Percentiles rank a stretch among this genome's conserved stretches.
Conservation (phyloP, 2,113 vertebrate genomes). For the Martes martes region DNA sequence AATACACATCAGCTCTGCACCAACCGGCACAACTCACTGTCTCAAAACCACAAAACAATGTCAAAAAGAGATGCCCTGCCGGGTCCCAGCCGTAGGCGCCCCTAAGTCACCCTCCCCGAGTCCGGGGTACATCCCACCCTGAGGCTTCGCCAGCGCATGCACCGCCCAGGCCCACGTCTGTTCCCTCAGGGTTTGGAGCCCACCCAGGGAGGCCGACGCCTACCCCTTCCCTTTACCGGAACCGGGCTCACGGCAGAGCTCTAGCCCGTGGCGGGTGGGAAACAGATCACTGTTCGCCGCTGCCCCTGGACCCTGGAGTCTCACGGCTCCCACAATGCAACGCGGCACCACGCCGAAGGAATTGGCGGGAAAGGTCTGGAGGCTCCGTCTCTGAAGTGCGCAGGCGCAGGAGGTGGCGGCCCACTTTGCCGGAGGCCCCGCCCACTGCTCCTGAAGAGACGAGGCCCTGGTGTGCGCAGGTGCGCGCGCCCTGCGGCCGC, state of each 20-base stretch:
- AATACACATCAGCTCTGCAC: neutral
- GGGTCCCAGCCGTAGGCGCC: rapidly evolving
- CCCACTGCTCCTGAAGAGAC: rapidly evolving
- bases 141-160: neutral
- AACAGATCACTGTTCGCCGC: rapidly evolving
- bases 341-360: rapidly evolving
- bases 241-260: rapidly evolving
- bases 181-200: too few relatives aligned
- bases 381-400: too few relatives aligned
- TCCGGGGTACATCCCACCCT: rapidly evolving
- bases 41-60: rapidly evolving
- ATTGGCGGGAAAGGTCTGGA: neutral
- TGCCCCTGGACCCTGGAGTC: rapidly evolving
- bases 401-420: neutral
- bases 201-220: neutral
- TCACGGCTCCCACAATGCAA: neutral
- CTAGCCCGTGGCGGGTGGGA: rapidly evolving
- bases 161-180: rapidly evolving
- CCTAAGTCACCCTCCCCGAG: rapidly evolving
- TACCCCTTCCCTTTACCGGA: too few relatives aligned
- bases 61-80: neutral
- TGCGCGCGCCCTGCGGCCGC: rapidly evolving
- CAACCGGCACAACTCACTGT: neutral
- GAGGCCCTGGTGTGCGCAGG: rapidly evolving
- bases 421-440: neutral